Percentiles rank a stretch among this genome's conserved stretches.
Evolutionary conservation across 1,140 invertebrate genomes (phyloP).

Genomic region (Drosophila ohnishii): DNA sequence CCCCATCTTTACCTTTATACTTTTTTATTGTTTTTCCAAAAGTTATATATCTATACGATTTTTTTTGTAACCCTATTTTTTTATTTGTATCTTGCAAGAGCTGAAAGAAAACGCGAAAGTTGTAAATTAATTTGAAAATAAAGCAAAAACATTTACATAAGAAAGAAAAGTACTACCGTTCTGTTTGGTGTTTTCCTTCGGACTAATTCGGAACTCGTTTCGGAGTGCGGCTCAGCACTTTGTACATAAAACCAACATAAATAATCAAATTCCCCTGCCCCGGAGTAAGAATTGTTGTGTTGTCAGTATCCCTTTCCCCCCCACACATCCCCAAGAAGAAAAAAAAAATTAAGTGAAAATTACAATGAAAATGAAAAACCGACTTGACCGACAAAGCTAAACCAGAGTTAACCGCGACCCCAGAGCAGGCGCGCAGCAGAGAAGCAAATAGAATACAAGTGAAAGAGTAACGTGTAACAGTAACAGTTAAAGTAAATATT

Average conservation of each 20-base stretch:
- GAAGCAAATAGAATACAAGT: constrained; percentile 42
- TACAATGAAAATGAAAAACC: neutral
- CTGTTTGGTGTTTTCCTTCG: constrained; percentile 45
- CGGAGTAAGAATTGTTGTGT: constrained; percentile 20
- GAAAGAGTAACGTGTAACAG: constrained; percentile 10
- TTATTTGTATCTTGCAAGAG: constrained; percentile 41
- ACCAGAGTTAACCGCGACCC: constrained; percentile 37
- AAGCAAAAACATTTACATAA: constrained; percentile 52
- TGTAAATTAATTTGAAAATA: constrained; percentile 64
- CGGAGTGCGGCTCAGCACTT: constrained; percentile 38
- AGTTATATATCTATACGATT: constrained; percentile 1
- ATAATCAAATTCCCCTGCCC: constrained; percentile 5
- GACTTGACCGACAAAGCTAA: constrained; percentile 41
- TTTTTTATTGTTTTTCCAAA: constrained; percentile 19
- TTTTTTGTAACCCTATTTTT: constrained; percentile 16
- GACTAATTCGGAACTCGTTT: constrained; percentile 24
- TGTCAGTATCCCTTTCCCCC: neutral
- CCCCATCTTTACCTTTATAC: neutral
- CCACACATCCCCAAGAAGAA: neutral
- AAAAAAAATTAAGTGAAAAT: neutral
- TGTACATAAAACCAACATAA: constrained; percentile 20
- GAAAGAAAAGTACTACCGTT: constrained; percentile 22
- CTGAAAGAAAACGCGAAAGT: constrained; percentile 44
- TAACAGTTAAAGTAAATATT: constrained; percentile 42
- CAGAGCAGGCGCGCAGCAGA: constrained; percentile 13